Evolutionary conservation across 2,888 invertebrate genomes (phyloP).

Genomic region (Didymodactylos carnosus): DNA sequence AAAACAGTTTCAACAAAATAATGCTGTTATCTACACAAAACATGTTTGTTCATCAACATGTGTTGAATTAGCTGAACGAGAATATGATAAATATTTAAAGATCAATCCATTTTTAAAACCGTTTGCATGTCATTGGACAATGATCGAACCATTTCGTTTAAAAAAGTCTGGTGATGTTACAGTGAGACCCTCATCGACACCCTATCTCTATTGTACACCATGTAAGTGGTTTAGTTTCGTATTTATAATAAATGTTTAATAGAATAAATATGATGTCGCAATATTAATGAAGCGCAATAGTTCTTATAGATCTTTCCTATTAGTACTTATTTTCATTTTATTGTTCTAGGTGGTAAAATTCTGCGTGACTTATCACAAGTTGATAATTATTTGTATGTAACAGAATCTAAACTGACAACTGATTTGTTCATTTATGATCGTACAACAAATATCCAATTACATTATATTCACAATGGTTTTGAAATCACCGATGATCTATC

Average conservation of each 20-base stretch:
- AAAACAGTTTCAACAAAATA: not conserved
- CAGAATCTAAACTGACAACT: conserved; percentile 6
- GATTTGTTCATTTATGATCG: conserved; percentile 7
- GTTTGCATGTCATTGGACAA: not conserved
- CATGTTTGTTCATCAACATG: not conserved
- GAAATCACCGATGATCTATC: conserved; percentile 42
- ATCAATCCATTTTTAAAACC: not conserved
- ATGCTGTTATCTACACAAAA: not conserved
- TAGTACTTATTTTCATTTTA: not conserved
- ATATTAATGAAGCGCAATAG: not conserved
- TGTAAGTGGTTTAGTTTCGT: too few species aligned
- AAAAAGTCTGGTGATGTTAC: not conserved
- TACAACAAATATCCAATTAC: not conserved
- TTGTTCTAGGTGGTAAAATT: conserved; percentile 1
- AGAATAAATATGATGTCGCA: not conserved
- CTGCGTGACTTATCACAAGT: not conserved
- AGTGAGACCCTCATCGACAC: not conserved
- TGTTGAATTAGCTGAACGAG: not conserved
- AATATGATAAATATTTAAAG: not conserved
- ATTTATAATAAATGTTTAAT: too few species aligned
- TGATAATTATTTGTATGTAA: conserved; percentile 1
- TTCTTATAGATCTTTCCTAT: not conserved
- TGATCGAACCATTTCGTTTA: not conserved
- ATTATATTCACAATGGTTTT: not conserved
- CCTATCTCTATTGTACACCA: not conserved